These are phyloP conservation scores for Cepaea nemoralis DNA, from an alignment of 1,140 invertebrate species.

Conservation along the genomic window DNA sequence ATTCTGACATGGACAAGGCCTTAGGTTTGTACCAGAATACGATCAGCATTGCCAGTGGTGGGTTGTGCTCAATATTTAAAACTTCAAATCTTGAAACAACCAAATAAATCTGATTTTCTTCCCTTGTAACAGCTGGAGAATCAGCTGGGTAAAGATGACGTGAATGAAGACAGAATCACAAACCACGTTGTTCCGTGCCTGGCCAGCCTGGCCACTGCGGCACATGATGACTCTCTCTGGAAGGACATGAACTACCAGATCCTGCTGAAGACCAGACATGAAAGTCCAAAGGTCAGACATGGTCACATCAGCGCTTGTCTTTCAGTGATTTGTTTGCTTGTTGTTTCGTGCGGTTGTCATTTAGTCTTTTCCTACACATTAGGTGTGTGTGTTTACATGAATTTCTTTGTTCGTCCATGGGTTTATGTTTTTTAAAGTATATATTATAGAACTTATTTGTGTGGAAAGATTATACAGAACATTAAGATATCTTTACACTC, in stretches of 20 bases:
- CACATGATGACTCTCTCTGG: slow-evolving; percentile 87
- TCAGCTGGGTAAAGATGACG: slow-evolving; percentile 74
- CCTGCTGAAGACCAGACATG: slow-evolving; percentile 86
- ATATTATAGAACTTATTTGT: no score
- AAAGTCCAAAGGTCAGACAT: slow-evolving; percentile 76
- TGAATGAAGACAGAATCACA: slow-evolving; percentile 76
- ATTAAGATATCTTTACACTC: no score
- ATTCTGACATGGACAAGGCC: no score
- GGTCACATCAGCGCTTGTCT: no score
- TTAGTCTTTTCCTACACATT: slow-evolving; percentile 76
- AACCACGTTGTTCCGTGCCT: slow-evolving; percentile 83
- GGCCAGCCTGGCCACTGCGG: slow-evolving; percentile 84
- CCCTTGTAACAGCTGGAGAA: slow-evolving; percentile 81
- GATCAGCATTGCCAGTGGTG: no score
- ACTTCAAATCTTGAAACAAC: no score
- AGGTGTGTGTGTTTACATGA: no score
- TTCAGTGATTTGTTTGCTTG: slow-evolving; percentile 80
- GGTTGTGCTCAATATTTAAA: no score
- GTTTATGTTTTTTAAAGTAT: no score
- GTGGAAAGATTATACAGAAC: no score
- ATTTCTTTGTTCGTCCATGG: slow-evolving; percentile 83
- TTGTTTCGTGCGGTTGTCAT: slow-evolving; percentile 76
- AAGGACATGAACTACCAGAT: slow-evolving; percentile 91
- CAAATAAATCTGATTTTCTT: no score
- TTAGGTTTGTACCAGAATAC: no score